phyloP scores from a whole-genome alignment of 2,888 invertebrate genomes.

The Pyrochroa serraticornis region DNA sequence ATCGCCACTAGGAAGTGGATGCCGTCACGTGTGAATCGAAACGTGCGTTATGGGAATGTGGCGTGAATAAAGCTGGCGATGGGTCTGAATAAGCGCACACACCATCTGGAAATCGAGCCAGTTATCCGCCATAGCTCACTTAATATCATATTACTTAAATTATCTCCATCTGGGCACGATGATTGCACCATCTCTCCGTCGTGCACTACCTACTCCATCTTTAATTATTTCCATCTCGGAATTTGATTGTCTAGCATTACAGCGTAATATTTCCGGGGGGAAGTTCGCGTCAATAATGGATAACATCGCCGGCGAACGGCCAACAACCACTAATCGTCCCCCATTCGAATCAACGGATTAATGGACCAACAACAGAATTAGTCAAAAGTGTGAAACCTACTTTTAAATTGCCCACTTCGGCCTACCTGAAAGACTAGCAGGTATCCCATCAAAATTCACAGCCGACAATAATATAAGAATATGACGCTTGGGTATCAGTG shows the following conservation, averaged over 20 bases:
- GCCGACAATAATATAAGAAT: no score
- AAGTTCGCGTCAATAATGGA: background rate
- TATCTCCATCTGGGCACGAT: conserved; percentile 18
- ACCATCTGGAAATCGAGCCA: background rate
- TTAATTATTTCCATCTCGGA: conserved; percentile 16
- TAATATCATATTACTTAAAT: conserved; percentile 20
- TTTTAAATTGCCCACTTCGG: no score
- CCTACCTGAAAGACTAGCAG: no score
- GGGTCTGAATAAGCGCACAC: background rate
- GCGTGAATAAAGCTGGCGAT: background rate
- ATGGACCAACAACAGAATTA: no score
- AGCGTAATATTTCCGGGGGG: conserved; percentile 5
- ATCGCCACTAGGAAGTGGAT: conserved; percentile 32
- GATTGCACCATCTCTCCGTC: conserved; percentile 18
- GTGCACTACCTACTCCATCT: conserved; percentile 8
- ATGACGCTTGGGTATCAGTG: no score
- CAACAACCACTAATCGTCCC: conserved; percentile 11
- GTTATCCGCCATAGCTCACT: conserved; percentile 5
- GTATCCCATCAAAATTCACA: no score
- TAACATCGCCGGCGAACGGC: conserved; percentile 4
- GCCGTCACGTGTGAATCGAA: conserved; percentile 32
- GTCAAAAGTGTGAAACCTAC: no score
- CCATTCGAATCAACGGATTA: background rate
- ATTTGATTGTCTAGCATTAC: conserved; percentile 9
- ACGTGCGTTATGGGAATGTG: conserved; percentile 31